These are phyloP conservation scores for Meta bourneti DNA, from an alignment of 2,888 invertebrate genomes.

Conservation along the genomic window DNA sequence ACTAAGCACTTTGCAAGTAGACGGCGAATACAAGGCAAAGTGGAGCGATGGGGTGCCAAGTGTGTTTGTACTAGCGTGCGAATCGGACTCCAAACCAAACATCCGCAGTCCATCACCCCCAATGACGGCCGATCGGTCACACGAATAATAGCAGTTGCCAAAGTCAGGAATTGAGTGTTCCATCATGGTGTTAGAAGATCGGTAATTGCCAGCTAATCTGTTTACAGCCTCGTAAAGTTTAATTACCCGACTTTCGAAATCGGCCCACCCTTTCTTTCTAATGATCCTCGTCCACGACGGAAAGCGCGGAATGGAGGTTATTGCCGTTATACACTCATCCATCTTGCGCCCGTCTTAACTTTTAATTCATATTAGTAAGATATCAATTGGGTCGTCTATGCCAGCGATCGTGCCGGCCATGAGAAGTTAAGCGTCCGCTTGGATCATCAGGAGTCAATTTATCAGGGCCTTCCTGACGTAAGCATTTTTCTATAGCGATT, in stretches of 20 bases:
- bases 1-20: no score
- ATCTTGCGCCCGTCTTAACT: background rate
- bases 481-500: no score
- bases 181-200: conserved; percentile 36
- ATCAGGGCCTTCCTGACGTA: no score
- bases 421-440: background rate
- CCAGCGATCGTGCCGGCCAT: background rate
- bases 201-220: conserved; percentile 62
- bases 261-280: conserved; percentile 24
- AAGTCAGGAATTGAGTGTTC: conserved; percentile 60
- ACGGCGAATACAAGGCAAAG: no score
- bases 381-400: background rate
- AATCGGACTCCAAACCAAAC: conserved; percentile 33
- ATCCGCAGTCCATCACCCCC: conserved; percentile 49
- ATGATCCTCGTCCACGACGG: background rate
- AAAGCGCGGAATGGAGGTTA: background rate
- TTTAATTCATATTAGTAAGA: background rate
- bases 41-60: no score
- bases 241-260: conserved; percentile 52
- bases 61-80: background rate
- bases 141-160: conserved; percentile 55
- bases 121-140: conserved; percentile 55
- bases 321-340: background rate
- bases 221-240: conserved; percentile 60
- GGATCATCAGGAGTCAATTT: background rate